Conservation (phyloP, 2,113 vertebrate genomes). For the Pelobates fuscus region DNA sequence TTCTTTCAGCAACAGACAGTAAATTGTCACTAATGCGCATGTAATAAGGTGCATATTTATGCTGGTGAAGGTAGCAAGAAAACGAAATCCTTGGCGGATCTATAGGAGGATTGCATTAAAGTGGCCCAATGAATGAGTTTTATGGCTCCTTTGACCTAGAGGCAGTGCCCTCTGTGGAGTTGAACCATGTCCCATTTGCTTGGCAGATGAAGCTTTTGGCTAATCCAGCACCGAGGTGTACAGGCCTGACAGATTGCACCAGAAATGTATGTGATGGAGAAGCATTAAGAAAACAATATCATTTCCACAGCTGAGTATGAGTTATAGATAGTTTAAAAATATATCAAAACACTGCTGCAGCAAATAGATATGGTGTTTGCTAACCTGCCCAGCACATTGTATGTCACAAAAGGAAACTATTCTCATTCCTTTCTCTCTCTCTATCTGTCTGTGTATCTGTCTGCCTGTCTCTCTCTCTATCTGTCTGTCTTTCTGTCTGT, state of each 20-base stretch:
- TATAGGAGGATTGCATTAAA: conserved; percentile 21
- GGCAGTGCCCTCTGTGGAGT: neutral
- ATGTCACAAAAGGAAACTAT: too few relatives aligned
- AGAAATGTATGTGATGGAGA: conserved; percentile 20
- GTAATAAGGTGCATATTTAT: conserved; percentile 35
- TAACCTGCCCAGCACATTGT: too few relatives aligned
- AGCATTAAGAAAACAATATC: conserved; percentile 38
- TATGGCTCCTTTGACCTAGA: conserved; percentile 25
- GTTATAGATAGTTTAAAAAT: conserved; percentile 16
- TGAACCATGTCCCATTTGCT: neutral
- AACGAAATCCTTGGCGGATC: conserved; percentile 26
- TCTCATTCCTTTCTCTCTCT: too few relatives aligned
- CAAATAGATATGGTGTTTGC: neutral
- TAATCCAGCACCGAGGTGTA: neutral
- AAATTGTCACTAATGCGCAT: conserved; percentile 35
- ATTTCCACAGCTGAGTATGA: neutral
- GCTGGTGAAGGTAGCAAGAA: neutral
- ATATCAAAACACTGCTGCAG: neutral
- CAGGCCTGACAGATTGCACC: conserved; percentile 6
- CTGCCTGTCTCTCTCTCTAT: too few relatives aligned
- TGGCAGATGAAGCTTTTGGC: conserved; percentile 10
- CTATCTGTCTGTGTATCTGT: too few relatives aligned
- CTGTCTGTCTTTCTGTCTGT: too few relatives aligned
- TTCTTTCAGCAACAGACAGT: conserved; percentile 20
- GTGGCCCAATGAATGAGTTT: conserved; percentile 12